Evolutionary conservation across 2,888 invertebrate species (phyloP), one percentile per base, ranked within the genome.

Genomic region (Galerucella calmariensis): DNA sequence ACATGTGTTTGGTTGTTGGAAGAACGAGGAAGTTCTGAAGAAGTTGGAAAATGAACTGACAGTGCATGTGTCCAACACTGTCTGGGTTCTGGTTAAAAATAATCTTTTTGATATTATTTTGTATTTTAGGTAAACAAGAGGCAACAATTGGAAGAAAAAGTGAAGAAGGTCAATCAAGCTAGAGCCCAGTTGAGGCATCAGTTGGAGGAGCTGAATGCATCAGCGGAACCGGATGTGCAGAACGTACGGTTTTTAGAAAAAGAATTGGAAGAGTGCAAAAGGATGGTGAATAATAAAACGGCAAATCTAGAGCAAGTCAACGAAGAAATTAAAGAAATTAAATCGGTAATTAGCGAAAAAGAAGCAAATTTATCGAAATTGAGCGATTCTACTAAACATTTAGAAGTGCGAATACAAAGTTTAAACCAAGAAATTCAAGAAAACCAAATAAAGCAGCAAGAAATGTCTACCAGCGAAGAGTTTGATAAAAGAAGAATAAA

Each of bases 391-490:
- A 76, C 79, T 2, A 80, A 80, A 72, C 81, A 76, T 41, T 77
- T 86, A 46, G 85, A 87, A 76, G 82, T 83, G 14, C 75, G 85
- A 69, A 78, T 85, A 20, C 81, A 81, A 67, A 79, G 81, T 9
- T 78, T 86, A 41, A 79, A 90, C 90, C 88, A 89, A 72, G 88
- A 90, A 81, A 87, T 90, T 76, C 87, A 87, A 59, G 88, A 89
- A 70, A 88, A 89, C 74, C 87, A 88, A 75, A 79, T 87, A 59
- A 88, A 88, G 78, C 81, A 87, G 5, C 88, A 89, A 59, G 84
- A 86, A 78, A 75, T 84, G 46, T 74, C 82, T 14, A 82, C 82
- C 8, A 82, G 82, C 51, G 83, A 80, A 16, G 82, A 83, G 58
- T 85, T 83, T 72, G 83, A 83, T 51, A 81, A 81, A 65, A 81